Evolutionary conservation across 2,888 invertebrate genomes (phyloP), one percentile per base, ranked within the genome.

Genomic region (Octodonta nipae): DNA sequence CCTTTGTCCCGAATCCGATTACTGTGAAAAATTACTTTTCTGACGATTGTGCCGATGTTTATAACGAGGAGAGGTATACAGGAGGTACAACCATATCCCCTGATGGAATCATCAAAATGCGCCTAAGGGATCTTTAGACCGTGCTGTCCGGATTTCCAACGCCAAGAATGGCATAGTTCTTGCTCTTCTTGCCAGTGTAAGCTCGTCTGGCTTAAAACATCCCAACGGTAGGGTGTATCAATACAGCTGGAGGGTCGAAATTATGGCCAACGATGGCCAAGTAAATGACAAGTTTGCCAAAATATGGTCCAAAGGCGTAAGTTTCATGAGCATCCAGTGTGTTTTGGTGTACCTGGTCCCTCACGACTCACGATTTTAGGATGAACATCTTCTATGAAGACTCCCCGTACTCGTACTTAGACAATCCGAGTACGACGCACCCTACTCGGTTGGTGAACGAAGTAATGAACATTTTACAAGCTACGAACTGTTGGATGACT

Each of bases 291-390:
- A 83, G 51, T 85, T 80, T 51, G 88, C 88, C 28, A 88, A 88
- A 60, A 88, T 89, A 84, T 87, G 86, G 84, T 82, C 84, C 61
- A 85, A 86, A 56, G 87, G 88, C 1, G 83, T 88, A 1, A 86
- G 86, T 47, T 88, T 88, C 57, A 86, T 87, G 26, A 84, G 85
- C 40, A 82, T 84, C 52, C 80, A 84, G 45, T 86, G 86, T 52
- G 86, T 87, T 22, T 65, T 88, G 40, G 84, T 86, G 32, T 88
- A 87, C 56, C 64, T 88, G 41, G 85, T 89, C 86, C 1, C 72
- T 87, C 46, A 87, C 87, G 30, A 88, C 87, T 5, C 84, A 85
- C 1, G 88, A 88, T 59, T 84, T 86, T 57, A 82, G 84, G 0
- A 64, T 84, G 44, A 79, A 79, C 42, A 81, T 87, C 8, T 88